Conservation (phyloP, 2,113 vertebrate genomes). For the Raja brachyura region DNA sequence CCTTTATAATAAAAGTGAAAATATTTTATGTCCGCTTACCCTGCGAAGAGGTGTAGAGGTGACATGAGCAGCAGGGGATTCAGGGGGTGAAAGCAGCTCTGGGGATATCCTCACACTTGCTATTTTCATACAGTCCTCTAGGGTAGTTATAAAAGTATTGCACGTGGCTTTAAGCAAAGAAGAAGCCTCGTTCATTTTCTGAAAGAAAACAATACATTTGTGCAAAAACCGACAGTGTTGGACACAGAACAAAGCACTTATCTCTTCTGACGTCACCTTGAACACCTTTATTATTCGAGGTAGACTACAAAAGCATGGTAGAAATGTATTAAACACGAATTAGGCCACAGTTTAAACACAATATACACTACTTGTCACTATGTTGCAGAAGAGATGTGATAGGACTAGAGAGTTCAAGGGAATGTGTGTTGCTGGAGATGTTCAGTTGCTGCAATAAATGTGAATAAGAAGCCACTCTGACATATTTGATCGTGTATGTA, state of each 20-base stretch:
- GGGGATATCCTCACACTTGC: constrained; percentile 43
- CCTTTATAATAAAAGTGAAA: not conserved
- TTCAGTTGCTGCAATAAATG: too few species aligned
- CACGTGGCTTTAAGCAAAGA: constrained; percentile 46
- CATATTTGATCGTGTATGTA: too few species aligned
- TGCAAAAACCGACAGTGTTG: not conserved
- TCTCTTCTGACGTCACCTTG: not conserved
- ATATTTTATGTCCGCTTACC: constrained; percentile 40
- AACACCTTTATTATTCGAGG: too few species aligned
- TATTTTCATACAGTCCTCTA: constrained; percentile 50
- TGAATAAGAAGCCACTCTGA: too few species aligned
- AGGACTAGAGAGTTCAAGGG: too few species aligned
- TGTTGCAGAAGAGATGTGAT: too few species aligned
- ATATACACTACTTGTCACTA: too few species aligned
- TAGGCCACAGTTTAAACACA: too few species aligned
- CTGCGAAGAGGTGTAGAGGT: constrained; percentile 43
- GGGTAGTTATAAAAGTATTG: constrained; percentile 45
- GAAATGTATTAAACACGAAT: too few species aligned
- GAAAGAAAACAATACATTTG: not conserved
- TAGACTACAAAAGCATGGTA: too few species aligned
- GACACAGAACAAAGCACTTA: not conserved
- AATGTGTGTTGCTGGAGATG: too few species aligned
- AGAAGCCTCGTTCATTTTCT: constrained; percentile 48
- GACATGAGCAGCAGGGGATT: constrained; percentile 42
- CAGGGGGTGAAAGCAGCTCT: constrained; percentile 38